Evolutionary conservation across 2,113 vertebrate species (phyloP).

Genomic region (Mirounga angustirostris): DNA sequence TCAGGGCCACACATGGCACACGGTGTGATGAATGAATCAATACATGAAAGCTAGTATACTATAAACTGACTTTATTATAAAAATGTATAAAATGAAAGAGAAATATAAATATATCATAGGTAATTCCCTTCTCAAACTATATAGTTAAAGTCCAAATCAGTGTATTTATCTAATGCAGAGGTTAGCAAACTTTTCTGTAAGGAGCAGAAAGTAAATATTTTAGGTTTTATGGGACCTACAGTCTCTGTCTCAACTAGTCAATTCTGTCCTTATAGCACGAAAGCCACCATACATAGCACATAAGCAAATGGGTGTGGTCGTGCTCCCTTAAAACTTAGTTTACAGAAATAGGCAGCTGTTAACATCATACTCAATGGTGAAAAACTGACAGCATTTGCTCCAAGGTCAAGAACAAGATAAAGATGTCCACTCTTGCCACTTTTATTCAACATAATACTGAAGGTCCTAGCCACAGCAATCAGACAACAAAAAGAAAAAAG

Average conservation of each 20-base stretch:
- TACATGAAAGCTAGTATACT: background rate
- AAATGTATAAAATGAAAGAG: conserved; percentile 10
- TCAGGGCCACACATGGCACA: background rate
- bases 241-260: background rate
- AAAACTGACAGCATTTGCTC: background rate
- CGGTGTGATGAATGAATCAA: background rate
- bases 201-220: conserved; percentile 28
- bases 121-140: conserved; percentile 36
- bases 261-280: background rate
- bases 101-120: background rate
- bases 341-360: background rate
- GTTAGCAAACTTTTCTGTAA: conserved; percentile 5
- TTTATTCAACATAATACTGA: background rate
- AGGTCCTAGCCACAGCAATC: background rate
- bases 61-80: conserved; percentile 9
- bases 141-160: background rate
- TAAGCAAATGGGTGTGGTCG: background rate
- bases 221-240: background rate
- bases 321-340: background rate
- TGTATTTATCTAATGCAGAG: background rate
- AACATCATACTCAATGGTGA: background rate
- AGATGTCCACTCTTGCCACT: background rate
- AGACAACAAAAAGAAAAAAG: background rate
- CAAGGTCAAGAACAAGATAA: background rate
- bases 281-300: background rate